These are phyloP conservation scores for Setipinna tenuifilis DNA, from an alignment of 2,797 vertebrate species.

Conservation along the genomic window DNA sequence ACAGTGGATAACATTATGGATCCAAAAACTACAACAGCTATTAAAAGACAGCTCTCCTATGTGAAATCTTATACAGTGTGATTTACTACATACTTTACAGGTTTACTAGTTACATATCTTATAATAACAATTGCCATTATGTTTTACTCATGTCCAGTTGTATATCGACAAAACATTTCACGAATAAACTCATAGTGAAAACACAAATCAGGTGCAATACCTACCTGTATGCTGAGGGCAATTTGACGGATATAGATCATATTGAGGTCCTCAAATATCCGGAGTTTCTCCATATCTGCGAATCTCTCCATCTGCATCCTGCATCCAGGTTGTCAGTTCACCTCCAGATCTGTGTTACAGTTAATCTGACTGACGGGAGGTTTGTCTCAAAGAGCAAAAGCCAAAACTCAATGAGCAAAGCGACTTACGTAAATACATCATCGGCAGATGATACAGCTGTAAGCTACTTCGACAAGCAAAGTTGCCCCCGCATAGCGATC, in stretches of 20 bases:
- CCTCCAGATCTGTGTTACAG: not conserved
- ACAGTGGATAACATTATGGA: no score
- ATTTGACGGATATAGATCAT: slow-evolving; percentile 98
- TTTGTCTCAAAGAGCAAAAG: not conserved
- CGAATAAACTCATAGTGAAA: not conserved
- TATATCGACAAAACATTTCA: not conserved
- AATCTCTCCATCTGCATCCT: slow-evolving; percentile 75
- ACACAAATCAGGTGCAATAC: not conserved
- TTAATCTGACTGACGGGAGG: slow-evolving; percentile 8
- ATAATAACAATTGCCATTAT: not conserved
- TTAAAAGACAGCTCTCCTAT: no score
- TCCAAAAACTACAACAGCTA: no score
- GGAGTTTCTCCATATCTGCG: slow-evolving; percentile 87
- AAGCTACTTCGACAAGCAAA: not conserved
- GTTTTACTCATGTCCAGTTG: not conserved
- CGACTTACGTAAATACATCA: slow-evolving; percentile 21
- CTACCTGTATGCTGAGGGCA: slow-evolving; percentile 92
- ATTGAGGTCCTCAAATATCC: slow-evolving; percentile 93
- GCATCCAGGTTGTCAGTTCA: slow-evolving; percentile 37
- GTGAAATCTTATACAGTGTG: no score
- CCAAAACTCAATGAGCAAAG: not conserved
- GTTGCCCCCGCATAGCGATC: not conserved
- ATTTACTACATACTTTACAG: no score
- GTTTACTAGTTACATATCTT: no score
- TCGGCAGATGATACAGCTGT: slow-evolving; percentile 19